Base-by-base conservation (phyloP, 2,113 vertebrate species). In the Oryzias celebensis region DNA sequence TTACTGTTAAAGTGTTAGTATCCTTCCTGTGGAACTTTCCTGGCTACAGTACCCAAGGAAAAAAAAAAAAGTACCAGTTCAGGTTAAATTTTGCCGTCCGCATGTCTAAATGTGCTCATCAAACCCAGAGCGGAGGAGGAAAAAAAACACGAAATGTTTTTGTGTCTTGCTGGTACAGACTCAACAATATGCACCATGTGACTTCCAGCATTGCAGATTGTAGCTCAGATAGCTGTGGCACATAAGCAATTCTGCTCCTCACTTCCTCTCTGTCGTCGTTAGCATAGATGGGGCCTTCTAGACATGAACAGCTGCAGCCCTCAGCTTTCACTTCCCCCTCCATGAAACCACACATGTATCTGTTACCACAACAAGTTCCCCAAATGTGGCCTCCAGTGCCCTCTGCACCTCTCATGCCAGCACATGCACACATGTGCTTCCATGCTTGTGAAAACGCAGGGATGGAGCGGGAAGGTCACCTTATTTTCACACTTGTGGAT, bases 331-430 rank as follows among this genome's bases (percentile, higher is more conserved):
- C 86, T 89, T 89, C 88, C 81, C 70, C 80, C 77, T 75, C 61
- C 65, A 50, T 80, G 67, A 83, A 85, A 81, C 80, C 78, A 49
- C 87, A 85, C 81, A 76, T 84, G 78, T 87, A 82, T 89, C 86
- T 80, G 81, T 86, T 83, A 89, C 81, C 88, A 82, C 81, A 84
- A 88, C 88, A 85, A 89, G 83, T 89, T 87, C 86, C 76, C 85
- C 52, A 85, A 87, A 83, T 14, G 43, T 77, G 80, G 82, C 80
- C 84, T 87, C 68, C 61, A n/a, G 47, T 86, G 75, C 82, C 82
- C 71, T 57, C 43, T 76, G 41, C 26, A n/a, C 75, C 55, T 44
- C 14, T 51, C 31, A 10, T 77, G 62, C 75, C 71, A 75, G 16
- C 71, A 73, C 81, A 73, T 47, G 69, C 61, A 46, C 71, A 72